Base-by-base conservation (phyloP, 2,888 invertebrate species). In the Agapostemon virescens region DNA sequence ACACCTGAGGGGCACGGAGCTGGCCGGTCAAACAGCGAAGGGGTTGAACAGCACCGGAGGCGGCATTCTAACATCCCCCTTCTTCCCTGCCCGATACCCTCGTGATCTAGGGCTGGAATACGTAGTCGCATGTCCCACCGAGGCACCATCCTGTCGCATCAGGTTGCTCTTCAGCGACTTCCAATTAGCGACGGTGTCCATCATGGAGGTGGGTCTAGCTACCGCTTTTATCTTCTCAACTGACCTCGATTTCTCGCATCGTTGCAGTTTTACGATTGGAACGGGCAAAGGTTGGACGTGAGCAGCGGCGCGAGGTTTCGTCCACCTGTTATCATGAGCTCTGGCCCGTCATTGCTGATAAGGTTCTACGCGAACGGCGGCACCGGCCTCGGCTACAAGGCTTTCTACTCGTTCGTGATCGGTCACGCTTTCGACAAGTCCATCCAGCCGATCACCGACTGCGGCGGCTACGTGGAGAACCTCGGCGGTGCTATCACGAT, bases 401-500 rank as follows among this genome's bases (percentile, higher is more conserved):
- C 95, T 0, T 93, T 94, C 83, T 95, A 95, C 87, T 93, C 93
- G 0, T 95, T 95, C 87, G 90, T 94, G 4, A 89, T 91, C 70
- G 92, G 92, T 7, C 89, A 91, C 77, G 82, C 87, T 13, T 88
- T 90, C 77, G 92, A 92, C 58, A 91, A 90, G 74, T 88, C 91
- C 40, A 84, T 90, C 26, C 90, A 91, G 38, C 92, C 92, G 52
- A 91, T 93, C 86, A 86, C 91, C 93, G 95, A 95, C 91, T 96
- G 96, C 88, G 96, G 96, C 36, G 96, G 96, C 67, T 94, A 95
- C 91, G 96, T 96, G 1, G 95, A 95, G 81, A 95, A 95, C 86
- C 93, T 95, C 20, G 96, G 96, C 3, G 96, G 96, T 0, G 95
- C 95, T 20, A 96, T 96, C 70, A 96, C 96, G 2, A 96, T 96